These are phyloP conservation scores for Lerista edwardsae DNA, from an alignment of 2,797 vertebrate genomes.

Conservation along the genomic window DNA sequence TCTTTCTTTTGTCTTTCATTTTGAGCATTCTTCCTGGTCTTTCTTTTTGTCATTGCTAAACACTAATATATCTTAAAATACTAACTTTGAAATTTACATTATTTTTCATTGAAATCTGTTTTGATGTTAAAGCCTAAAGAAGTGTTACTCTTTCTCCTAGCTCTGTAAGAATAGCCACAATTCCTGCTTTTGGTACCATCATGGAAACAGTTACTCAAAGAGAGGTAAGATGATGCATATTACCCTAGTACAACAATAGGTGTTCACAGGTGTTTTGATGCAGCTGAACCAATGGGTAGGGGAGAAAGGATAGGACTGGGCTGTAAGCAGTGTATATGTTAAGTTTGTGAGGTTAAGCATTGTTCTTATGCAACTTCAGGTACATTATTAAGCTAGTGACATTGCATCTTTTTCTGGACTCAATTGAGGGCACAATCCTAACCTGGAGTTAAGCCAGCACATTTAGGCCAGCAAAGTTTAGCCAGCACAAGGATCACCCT, in stretches of 20 bases:
- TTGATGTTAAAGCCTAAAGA: slow-evolving; percentile 61
- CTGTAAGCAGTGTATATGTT: too few species aligned
- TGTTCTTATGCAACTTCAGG: too few species aligned
- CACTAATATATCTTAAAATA: slow-evolving; percentile 79
- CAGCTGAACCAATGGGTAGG: too few species aligned
- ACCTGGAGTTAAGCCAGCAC: too few species aligned
- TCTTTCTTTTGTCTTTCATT: neutral
- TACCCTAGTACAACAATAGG: neutral
- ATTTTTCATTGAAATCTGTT: slow-evolving; percentile 46
- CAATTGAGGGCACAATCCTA: too few species aligned
- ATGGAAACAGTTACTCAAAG: slow-evolving; percentile 99
- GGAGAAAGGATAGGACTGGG: too few species aligned
- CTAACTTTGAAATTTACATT: slow-evolving; percentile 69
- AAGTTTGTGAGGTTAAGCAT: too few species aligned
- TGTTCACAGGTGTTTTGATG: neutral
- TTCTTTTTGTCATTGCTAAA: slow-evolving; percentile 73
- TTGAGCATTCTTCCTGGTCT: slow-evolving; percentile 76
- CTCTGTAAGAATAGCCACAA: slow-evolving; percentile 98
- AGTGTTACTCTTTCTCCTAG: slow-evolving; percentile 75
- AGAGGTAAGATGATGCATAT: slow-evolving; percentile 84
- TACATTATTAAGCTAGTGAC: too few species aligned
- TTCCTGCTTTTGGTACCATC: slow-evolving; percentile 98
- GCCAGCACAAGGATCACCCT: too few species aligned
- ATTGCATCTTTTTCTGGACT: too few species aligned
- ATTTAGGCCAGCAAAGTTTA: too few species aligned